Conservation (phyloP, 2,113 vertebrate genomes). For the Capreolus pygargus region DNA sequence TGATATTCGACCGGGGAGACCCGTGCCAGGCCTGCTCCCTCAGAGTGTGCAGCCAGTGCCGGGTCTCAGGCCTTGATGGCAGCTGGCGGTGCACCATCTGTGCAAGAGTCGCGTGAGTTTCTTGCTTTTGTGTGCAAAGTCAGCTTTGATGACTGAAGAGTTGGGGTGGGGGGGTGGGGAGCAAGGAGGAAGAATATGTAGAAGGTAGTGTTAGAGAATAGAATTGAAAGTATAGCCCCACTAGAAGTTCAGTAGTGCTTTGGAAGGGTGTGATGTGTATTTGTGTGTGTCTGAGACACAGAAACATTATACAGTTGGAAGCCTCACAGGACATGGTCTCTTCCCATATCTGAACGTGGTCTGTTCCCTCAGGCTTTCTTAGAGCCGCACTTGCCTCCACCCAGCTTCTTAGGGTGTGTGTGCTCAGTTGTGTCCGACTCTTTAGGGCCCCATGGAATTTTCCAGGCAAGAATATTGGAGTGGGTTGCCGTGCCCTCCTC, state of each 20-base stretch:
- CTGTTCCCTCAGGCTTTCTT: background rate
- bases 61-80: slow-evolving; percentile 69
- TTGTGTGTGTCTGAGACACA: background rate
- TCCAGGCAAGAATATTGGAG: background rate
- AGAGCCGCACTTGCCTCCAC: background rate
- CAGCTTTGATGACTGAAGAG: background rate
- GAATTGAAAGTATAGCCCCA: background rate
- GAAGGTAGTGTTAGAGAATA: background rate
- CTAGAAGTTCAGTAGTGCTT: background rate
- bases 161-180: background rate
- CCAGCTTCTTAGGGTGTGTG: background rate
- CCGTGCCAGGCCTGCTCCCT: slow-evolving; percentile 87
- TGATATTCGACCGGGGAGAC: slow-evolving; percentile 92
- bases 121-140: background rate
- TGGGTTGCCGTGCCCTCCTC: background rate
- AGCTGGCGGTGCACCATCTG: slow-evolving; percentile 92
- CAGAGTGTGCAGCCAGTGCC: slow-evolving; percentile 89
- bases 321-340: background rate
- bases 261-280: background rate
- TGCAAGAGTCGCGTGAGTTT: slow-evolving; percentile 92
- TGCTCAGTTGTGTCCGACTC: background rate
- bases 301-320: background rate
- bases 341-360: background rate
- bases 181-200: background rate
- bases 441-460: background rate